Conservation (phyloP, 1,140 invertebrate species). For the Drosophila pachea region DNA sequence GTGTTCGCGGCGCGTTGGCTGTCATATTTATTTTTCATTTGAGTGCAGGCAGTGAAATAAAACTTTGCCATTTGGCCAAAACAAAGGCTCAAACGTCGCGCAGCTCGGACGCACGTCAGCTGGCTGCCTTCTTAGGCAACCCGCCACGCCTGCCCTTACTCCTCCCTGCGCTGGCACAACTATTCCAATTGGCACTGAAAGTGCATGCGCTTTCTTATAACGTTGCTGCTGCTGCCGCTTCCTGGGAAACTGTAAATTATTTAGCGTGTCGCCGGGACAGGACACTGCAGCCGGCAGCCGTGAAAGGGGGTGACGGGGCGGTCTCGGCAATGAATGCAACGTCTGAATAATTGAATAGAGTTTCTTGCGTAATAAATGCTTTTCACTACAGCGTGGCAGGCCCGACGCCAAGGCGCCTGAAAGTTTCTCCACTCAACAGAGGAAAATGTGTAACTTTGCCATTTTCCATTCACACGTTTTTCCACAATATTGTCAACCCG, state of each 20-base stretch:
- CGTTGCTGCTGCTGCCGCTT: conserved; percentile 34
- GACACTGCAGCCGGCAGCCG: conserved; percentile 5
- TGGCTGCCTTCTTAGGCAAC: conserved; percentile 45
- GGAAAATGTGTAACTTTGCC: conserved; percentile 34
- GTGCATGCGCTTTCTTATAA: conserved; percentile 75
- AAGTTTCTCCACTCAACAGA: conserved; percentile 55
- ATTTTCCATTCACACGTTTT: conserved; percentile 39
- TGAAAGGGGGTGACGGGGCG: neutral
- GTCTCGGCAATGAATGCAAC: conserved; percentile 40
- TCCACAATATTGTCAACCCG: conserved; percentile 18
- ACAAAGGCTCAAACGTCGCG: conserved; percentile 72
- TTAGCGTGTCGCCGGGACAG: conserved; percentile 56
- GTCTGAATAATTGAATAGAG: conserved; percentile 75
- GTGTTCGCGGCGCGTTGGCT: conserved; percentile 64
- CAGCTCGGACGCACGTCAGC: conserved; percentile 71
- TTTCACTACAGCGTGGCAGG: conserved; percentile 60
- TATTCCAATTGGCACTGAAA: conserved; percentile 45
- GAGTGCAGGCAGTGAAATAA: conserved; percentile 71
- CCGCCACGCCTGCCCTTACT: neutral
- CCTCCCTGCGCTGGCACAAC: neutral
- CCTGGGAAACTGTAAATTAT: conserved; percentile 72
- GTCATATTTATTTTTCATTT: conserved; percentile 78
- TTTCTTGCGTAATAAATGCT: conserved; percentile 76
- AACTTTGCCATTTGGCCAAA: conserved; percentile 76
- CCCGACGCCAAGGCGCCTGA: conserved; percentile 36